A percentile compares a stretch with the other conserved stretches of the same genome.
Conservation (phyloP, 2,797 vertebrate species). For the Propithecus deckenii region DNA sequence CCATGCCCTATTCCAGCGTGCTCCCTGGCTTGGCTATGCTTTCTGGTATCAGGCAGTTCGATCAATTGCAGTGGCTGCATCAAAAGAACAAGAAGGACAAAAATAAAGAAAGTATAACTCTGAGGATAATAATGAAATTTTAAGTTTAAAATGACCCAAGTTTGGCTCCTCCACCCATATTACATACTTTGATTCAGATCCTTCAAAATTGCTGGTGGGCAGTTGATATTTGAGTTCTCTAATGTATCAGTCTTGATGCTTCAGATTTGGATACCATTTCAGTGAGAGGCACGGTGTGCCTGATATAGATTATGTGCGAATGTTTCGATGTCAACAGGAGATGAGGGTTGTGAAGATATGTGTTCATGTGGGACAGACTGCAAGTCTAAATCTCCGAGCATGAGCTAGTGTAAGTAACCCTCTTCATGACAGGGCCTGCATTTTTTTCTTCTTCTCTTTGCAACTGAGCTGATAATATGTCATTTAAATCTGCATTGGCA, state of each 20-base stretch:
- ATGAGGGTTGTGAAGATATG: slow-evolving; percentile 7
- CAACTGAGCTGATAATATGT: slow-evolving; percentile 30
- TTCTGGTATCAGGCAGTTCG: neutral
- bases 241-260: neutral
- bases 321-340: slow-evolving; percentile 15
- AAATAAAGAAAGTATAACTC: neutral
- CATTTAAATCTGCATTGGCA: slow-evolving; percentile 34
- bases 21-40: neutral
- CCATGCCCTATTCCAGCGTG: neutral
- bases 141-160: neutral
- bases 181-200: neutral
- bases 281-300: neutral
- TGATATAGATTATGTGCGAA: slow-evolving; percentile 6
- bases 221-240: slow-evolving; percentile 30
- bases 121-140: neutral
- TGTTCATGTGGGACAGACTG: slow-evolving; percentile 10
- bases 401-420: neutral
- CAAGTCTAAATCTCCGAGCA: neutral
- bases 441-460: neutral
- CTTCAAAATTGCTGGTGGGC: slow-evolving; percentile 27
- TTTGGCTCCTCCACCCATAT: neutral
- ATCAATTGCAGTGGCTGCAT: neutral
- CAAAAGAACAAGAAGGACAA: neutral
- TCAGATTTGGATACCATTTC: neutral
- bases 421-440: neutral